phyloP scores from a whole-genome alignment of 2,888 invertebrate genomes.

The Sylvicola cinctus region DNA sequence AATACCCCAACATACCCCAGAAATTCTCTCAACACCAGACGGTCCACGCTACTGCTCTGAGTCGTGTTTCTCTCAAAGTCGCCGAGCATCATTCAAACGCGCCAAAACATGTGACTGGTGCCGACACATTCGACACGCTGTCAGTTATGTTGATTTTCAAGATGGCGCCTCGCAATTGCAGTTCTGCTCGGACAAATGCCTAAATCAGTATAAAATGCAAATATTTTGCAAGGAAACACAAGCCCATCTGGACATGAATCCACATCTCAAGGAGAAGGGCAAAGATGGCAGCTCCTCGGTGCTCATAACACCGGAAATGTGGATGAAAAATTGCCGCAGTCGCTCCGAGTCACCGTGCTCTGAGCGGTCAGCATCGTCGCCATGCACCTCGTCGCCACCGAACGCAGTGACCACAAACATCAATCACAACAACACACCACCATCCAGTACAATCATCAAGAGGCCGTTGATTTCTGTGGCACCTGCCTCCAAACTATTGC shows the following conservation, averaged over 20 bases:
- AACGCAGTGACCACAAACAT: constrained; percentile 7
- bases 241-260: constrained; percentile 72
- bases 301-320: constrained; percentile 76
- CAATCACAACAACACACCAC: constrained; percentile 17
- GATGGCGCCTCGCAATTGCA: constrained; percentile 81
- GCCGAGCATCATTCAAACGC: constrained; percentile 74
- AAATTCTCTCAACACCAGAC: constrained; percentile 27
- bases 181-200: constrained; percentile 80
- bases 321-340: constrained; percentile 64
- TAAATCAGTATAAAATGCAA: constrained; percentile 94
- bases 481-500: constrained; percentile 39
- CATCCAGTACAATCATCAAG: constrained; percentile 17
- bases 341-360: constrained; percentile 37
- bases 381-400: constrained; percentile 2
- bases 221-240: constrained; percentile 87
- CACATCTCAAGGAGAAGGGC: constrained; percentile 37
- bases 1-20: constrained; percentile 32
- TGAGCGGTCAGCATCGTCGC: constrained; percentile 23
- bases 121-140: constrained; percentile 70
- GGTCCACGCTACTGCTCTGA: constrained; percentile 51
- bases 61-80: constrained; percentile 73
- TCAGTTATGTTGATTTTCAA: constrained; percentile 80
- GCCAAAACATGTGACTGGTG: constrained; percentile 91
- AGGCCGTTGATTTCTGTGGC: constrained; percentile 43
- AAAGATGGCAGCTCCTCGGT: constrained; percentile 10